Percentiles rank a stretch among this genome's conserved stretches.
phyloP scores from a whole-genome alignment of 2,797 vertebrate species.

The Crocidura indochinensis region DNA sequence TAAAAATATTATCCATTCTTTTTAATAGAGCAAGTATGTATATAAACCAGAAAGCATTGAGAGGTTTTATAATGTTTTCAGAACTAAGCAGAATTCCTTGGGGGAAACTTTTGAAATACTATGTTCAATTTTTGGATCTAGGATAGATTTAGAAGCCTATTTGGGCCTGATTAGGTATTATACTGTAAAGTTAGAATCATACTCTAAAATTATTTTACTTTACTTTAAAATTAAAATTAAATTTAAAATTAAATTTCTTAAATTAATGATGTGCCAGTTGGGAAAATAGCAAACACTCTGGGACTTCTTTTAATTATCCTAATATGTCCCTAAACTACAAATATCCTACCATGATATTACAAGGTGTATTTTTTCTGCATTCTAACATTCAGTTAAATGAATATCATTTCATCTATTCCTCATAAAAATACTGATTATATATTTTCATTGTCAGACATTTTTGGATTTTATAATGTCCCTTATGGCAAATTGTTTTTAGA shows the following conservation, averaged over 20 bases:
- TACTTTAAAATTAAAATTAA: constrained; percentile 10
- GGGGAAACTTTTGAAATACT: background rate
- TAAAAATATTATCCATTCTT: constrained; percentile 20
- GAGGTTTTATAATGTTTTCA: background rate
- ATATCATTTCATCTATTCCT: too few relatives aligned
- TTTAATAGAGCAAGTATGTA: background rate
- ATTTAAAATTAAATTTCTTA: constrained; percentile 27
- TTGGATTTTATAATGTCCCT: too few relatives aligned
- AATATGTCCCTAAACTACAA: background rate
- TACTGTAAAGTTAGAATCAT: background rate
- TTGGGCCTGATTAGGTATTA: background rate
- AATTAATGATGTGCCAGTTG: background rate
- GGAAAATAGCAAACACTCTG: background rate
- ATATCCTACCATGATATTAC: too few relatives aligned
- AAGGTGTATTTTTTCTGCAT: too few relatives aligned
- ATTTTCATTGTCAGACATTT: background rate
- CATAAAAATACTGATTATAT: background rate
- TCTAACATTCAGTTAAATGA: too few relatives aligned
- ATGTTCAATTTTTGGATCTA: background rate
- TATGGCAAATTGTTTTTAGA: too few relatives aligned
- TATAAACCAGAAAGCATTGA: background rate
- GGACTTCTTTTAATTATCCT: background rate
- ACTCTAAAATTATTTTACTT: constrained; percentile 34
- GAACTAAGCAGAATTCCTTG: background rate
- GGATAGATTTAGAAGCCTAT: background rate